phyloP scores from a whole-genome alignment of 2,888 invertebrate genomes.

The Abrostola triplasia region DNA sequence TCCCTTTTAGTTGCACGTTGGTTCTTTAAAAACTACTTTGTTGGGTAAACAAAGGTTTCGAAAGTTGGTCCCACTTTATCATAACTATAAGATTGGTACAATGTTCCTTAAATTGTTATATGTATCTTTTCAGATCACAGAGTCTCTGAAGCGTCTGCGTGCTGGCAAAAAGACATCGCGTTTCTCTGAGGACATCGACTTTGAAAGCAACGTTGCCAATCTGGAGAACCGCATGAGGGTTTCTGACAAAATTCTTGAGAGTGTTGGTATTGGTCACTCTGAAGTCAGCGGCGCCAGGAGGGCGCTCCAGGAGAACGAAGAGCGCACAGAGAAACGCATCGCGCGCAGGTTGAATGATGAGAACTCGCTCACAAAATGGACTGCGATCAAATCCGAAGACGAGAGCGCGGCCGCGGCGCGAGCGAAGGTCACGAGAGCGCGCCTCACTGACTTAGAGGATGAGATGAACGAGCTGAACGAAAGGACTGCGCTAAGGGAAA shows the following conservation, averaged over 20 bases:
- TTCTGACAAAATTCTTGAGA: conserved; percentile 90
- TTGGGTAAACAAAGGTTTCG: conserved; percentile 1
- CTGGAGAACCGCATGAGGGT: conserved; percentile 89
- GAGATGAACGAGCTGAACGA: conserved; percentile 93
- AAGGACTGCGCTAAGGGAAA: conserved; percentile 91
- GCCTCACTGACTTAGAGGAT: conserved; percentile 91
- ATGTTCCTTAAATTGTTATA: conserved; percentile 16
- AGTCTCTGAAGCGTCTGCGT: conserved; percentile 89
- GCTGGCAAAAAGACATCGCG: conserved; percentile 89
- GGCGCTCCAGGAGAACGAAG: conserved; percentile 83
- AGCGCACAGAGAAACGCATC: conserved; percentile 84
- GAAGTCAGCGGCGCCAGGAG: conserved; percentile 84
- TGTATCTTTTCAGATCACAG: conserved; percentile 85
- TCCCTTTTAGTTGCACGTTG: conserved; percentile 10
- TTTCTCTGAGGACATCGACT: conserved; percentile 89
- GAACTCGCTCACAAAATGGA: conserved; percentile 89
- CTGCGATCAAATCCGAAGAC: conserved; percentile 86
- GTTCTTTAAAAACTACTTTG: conserved; percentile 3
- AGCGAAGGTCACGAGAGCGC: conserved; percentile 90
- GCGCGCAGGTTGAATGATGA: conserved; percentile 81
- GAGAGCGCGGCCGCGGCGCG: conserved; percentile 89
- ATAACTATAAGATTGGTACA: background rate
- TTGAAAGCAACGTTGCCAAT: conserved; percentile 88
- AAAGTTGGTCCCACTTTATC: conserved; percentile 1
- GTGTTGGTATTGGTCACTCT: conserved; percentile 89